Evolutionary conservation across 2,113 vertebrate genomes (phyloP).

Genomic region (Falco punctatus): DNA sequence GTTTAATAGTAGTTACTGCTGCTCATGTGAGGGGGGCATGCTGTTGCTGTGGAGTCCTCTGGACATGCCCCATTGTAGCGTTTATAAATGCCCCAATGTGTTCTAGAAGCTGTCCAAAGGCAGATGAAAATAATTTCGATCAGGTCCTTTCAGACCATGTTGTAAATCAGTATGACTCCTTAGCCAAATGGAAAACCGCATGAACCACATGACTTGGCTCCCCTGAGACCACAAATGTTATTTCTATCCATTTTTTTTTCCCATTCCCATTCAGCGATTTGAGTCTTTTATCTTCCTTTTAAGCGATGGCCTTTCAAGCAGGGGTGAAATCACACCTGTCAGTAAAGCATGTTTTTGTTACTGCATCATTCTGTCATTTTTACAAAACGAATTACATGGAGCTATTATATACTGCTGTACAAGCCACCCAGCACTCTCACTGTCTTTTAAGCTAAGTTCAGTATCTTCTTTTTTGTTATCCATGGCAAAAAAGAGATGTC

Average conservation of each 20-base stretch:
- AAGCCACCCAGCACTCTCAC: not conserved
- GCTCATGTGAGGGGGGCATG: not conserved
- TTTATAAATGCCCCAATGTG: not conserved
- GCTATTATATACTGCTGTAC: not conserved
- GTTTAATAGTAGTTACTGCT: not conserved
- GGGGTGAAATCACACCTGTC: conserved; percentile 68
- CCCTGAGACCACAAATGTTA: not conserved
- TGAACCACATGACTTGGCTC: not conserved
- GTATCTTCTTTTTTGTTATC: not conserved
- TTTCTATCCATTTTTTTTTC: not conserved
- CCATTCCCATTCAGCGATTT: conserved; percentile 32
- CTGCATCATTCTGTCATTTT: not conserved
- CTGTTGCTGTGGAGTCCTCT: not conserved
- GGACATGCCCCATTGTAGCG: not conserved
- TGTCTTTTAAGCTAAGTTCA: not conserved
- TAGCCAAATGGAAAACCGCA: conserved; percentile 31
- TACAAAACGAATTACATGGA: not conserved
- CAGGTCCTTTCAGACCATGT: not conserved
- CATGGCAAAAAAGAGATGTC: not conserved
- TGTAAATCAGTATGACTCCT: conserved; percentile 50
- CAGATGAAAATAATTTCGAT: not conserved
- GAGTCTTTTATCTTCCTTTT: conserved; percentile 66
- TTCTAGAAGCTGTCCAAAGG: not conserved
- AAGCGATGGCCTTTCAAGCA: conserved; percentile 53
- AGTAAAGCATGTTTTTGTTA: not conserved